These are phyloP conservation scores for Euphonia xanthogaster DNA, from an alignment of 2,797 vertebrate genomes.

Conservation along the genomic window DNA sequence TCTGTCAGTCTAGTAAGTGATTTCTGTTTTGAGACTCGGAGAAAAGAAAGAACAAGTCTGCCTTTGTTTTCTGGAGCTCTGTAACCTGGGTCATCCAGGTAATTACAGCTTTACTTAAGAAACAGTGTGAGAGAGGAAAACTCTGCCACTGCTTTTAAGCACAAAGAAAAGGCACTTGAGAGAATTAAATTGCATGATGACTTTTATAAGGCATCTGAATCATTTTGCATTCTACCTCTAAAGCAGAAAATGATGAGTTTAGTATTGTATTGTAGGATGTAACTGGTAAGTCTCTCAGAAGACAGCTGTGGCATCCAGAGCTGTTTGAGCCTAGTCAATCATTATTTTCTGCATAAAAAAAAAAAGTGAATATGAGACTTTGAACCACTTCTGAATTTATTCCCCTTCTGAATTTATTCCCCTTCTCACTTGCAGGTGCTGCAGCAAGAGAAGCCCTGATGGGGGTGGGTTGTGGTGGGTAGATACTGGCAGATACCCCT, in stretches of 20 bases:
- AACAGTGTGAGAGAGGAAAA: background rate
- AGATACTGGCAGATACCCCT: background rate
- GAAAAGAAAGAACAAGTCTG: background rate
- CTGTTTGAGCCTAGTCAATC: constrained; percentile 52
- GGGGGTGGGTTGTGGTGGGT: background rate
- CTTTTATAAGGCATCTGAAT: constrained; percentile 73
- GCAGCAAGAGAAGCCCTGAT: background rate
- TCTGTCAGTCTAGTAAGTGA: background rate
- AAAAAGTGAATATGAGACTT: constrained; percentile 62
- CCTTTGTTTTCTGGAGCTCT: constrained; percentile 53
- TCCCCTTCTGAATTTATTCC: background rate
- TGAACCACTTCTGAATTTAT: constrained; percentile 14
- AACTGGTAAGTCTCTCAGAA: constrained; percentile 66
- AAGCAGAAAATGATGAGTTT: constrained; percentile 79
- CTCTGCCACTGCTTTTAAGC: constrained; percentile 57
- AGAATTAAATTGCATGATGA: constrained; percentile 75
- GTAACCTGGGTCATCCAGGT: constrained; percentile 47
- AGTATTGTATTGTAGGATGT: constrained; percentile 70
- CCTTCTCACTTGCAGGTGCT: background rate
- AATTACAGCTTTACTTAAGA: constrained; percentile 63
- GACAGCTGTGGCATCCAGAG: constrained; percentile 55
- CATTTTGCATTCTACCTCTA: constrained; percentile 73
- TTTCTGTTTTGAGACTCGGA: constrained; percentile 27
- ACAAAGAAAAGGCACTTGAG: constrained; percentile 73
- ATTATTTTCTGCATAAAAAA: constrained; percentile 46